These are phyloP conservation scores for Hemichromis elongatus DNA, from an alignment of 2,113 vertebrate species.

Conservation along the genomic window DNA sequence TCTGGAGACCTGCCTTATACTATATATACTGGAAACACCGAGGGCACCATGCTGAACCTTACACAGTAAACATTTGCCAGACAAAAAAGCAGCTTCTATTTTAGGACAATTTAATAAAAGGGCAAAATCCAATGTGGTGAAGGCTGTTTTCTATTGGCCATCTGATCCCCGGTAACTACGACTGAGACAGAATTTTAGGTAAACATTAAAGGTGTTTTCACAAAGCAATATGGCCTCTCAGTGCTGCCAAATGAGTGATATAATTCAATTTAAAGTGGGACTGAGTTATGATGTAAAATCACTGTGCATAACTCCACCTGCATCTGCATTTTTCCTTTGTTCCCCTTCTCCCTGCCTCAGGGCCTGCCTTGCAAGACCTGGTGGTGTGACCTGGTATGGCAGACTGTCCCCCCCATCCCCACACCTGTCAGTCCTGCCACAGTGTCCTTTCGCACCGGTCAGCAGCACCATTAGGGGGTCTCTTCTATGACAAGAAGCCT, in stretches of 20 bases:
- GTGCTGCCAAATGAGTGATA: background rate
- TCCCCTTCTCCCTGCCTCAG: background rate
- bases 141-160: background rate
- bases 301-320: background rate
- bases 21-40: background rate
- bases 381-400: conserved; percentile 41
- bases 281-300: background rate
- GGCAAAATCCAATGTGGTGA: background rate
- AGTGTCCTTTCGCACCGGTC: conserved; percentile 12
- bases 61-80: background rate
- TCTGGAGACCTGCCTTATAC: background rate
- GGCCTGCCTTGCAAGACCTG: background rate
- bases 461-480: background rate
- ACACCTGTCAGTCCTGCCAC: conserved; percentile 38
- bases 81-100: background rate
- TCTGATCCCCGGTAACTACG: background rate
- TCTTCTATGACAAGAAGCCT: conserved; percentile 13
- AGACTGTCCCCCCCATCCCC: conserved; percentile 15
- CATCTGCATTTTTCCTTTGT: background rate
- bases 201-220: background rate
- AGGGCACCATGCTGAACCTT: background rate
- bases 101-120: conserved; percentile 4
- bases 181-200: background rate
- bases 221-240: background rate
- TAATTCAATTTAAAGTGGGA: background rate